These are phyloP conservation scores for Numenius phaeopus DNA, from an alignment of 2,797 vertebrate genomes.

Conservation along the genomic window DNA sequence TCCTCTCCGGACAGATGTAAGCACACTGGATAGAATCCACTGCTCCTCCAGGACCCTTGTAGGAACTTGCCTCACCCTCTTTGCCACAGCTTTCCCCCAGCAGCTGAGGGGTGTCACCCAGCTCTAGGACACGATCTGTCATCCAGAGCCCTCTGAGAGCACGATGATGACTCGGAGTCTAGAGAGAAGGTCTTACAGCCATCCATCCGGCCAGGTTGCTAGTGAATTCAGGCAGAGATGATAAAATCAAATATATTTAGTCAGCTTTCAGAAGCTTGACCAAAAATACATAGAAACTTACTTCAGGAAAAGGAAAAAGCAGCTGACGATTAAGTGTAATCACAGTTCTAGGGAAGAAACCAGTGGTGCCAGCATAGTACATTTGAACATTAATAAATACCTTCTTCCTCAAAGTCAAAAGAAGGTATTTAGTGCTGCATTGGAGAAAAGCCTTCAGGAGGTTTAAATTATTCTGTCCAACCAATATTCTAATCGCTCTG, in stretches of 20 bases:
- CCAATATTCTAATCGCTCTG: neutral
- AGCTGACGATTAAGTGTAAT: neutral
- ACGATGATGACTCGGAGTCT: fast-evolving
- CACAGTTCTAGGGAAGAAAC: neutral
- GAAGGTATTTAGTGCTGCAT: neutral
- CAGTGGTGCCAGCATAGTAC: neutral
- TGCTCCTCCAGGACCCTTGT: neutral
- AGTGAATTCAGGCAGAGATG: neutral
- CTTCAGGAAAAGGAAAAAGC: neutral
- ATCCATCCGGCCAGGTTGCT: neutral
- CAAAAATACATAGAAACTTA: neutral
- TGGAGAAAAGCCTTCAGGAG: neutral
- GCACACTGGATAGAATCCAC: neutral
- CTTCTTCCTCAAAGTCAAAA: neutral
- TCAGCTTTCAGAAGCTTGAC: neutral
- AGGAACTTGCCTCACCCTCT: neutral
- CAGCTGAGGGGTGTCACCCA: neutral
- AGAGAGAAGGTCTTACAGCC: neutral
- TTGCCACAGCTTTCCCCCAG: neutral
- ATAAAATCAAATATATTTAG: neutral
- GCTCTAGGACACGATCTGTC: neutral
- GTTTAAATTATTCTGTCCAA: neutral
- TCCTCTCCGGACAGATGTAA: too few relatives aligned
- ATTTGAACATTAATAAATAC: neutral
- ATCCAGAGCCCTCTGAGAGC: neutral